Evolutionary conservation across 1,140 invertebrate genomes (phyloP).

Genomic region (Halesus radiatus): DNA sequence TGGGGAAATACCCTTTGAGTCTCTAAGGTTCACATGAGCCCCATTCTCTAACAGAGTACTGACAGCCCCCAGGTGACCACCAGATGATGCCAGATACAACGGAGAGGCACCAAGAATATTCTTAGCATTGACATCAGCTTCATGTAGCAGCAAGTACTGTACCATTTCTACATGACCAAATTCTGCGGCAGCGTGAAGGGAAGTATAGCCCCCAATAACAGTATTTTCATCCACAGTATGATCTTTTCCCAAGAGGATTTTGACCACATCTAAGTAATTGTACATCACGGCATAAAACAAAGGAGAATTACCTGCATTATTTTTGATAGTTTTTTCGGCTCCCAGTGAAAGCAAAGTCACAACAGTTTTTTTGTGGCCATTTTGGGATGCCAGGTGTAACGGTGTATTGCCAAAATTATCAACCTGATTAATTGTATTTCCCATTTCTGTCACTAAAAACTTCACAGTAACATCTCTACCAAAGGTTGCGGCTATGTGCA

Average conservation of each 20-base stretch:
- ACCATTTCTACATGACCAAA: background rate
- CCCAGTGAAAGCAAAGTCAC: background rate
- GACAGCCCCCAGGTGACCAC: background rate
- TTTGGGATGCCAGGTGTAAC: background rate
- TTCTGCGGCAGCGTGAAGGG: background rate
- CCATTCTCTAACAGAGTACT: background rate
- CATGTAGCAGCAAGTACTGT: background rate
- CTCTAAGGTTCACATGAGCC: background rate
- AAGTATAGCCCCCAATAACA: background rate
- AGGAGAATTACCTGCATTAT: background rate
- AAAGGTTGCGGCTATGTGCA: background rate
- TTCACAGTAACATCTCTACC: background rate
- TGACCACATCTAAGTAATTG: background rate
- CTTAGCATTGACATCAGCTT: background rate
- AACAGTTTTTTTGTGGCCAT: slow-evolving; percentile 4
- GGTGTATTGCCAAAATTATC: background rate
- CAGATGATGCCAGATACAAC: background rate
- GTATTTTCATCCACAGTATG: background rate
- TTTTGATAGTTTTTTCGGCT: background rate
- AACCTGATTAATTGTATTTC: background rate
- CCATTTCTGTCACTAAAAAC: background rate
- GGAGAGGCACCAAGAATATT: background rate
- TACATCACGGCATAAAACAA: background rate
- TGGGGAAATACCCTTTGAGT: background rate
- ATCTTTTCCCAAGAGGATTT: background rate